Base-by-base conservation (phyloP, 1,140 invertebrate genomes). In the Cotesia vestalis region DNA sequence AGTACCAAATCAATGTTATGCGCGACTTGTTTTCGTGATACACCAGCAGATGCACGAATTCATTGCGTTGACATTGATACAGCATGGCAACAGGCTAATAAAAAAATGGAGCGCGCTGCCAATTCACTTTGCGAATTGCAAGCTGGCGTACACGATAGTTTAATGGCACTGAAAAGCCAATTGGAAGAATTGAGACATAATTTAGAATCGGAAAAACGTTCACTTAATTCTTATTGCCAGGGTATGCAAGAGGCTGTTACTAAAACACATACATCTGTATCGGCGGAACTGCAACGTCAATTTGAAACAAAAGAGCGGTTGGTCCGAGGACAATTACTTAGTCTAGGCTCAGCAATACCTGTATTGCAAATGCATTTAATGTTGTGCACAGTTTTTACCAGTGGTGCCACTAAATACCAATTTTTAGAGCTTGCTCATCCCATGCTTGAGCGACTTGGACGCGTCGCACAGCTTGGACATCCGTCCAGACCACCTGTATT, bases 51-150 rank as follows among this genome's bases (percentile, higher is more conserved):
- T 69, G 88, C 89, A 3, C 82, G 91, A 20, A 83, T 90, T 4
- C 91, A 92, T 75, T 93, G 92, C 79, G 86, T 93, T 9, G 91
- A 93, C 78, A 90, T 93, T 64, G 91, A 93, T 73, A 91, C 89
- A 17, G 91, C 92, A n/a, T 92, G 92, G 86, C 88, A 87, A 71
- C 91, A 92, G 79, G 88, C 89, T 2, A 89, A 89, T 35, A 91
- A 91, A 78, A 90, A 91, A 77, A 87, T 93, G 78, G 91, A 92
- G 75, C 85, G 90, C 36, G 90, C 85, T 0, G 82, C 81, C 0
- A 86, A 84, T 51, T 88, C 88, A 4, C 88, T 91, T 11, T 87
- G 89, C 70, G 90, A 91, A 69, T 84, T 90, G 4, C 90, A 92
- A 78, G 90, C 88, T 4, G 90, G 90, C 0, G 90, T 92, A 0